Conservation (phyloP, 2,797 vertebrate species). For the Rhinophrynus dorsalis region DNA sequence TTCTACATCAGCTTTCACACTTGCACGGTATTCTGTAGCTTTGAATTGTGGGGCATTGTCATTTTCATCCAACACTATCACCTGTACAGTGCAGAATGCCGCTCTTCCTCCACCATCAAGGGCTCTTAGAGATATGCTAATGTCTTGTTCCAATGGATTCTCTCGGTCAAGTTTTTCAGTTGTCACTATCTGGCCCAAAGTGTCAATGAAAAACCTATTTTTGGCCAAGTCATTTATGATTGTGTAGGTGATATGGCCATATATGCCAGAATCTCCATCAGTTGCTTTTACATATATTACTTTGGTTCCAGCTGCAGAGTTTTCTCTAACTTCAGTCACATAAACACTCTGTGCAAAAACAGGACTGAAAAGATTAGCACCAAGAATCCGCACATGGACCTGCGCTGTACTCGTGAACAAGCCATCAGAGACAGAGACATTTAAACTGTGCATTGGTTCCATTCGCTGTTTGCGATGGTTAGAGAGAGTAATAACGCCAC, state of each 20-base stretch:
- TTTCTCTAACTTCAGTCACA: conserved; percentile 89
- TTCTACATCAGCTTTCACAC: conserved; percentile 85
- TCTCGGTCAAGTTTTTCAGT: conserved; percentile 90
- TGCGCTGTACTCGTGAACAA: conserved; percentile 95
- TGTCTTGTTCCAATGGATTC: conserved; percentile 76
- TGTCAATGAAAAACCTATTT: conserved; percentile 86
- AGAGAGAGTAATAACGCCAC: conserved; percentile 85
- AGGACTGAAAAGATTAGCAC: conserved; percentile 88
- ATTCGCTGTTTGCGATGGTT: conserved; percentile 87
- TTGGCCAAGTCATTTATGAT: conserved; percentile 89
- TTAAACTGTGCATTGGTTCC: conserved; percentile 87
- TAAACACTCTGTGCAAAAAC: conserved; percentile 85
- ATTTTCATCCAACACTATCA: conserved; percentile 90
- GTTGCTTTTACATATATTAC: conserved; percentile 86
- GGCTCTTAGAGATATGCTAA: conserved; percentile 81
- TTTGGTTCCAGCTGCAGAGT: conserved; percentile 80
- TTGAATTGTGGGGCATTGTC: conserved; percentile 87
- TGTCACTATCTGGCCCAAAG: conserved; percentile 83
- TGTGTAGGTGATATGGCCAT: conserved; percentile 81
- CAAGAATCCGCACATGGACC: conserved; percentile 85
- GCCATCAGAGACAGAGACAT: conserved; percentile 93
- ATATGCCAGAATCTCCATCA: conserved; percentile 85
- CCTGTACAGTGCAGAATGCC: conserved; percentile 81
- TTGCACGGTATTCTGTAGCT: conserved; percentile 85
- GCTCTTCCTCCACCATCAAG: conserved; percentile 85